These are phyloP conservation scores for Grammomys surdaster DNA, from an alignment of 2,113 vertebrate genomes.

Conservation along the genomic window DNA sequence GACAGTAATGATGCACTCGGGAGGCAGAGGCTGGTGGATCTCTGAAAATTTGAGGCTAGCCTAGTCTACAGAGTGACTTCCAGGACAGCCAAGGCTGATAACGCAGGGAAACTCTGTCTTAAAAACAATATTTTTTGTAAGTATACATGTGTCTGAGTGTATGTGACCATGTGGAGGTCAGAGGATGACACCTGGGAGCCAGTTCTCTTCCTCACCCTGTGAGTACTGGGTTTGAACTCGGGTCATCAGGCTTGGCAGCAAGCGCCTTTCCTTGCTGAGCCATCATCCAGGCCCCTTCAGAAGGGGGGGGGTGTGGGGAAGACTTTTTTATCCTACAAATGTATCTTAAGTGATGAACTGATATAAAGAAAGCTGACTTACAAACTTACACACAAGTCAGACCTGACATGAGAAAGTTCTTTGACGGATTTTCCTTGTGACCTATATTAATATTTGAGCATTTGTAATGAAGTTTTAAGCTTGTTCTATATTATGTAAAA, in stretches of 20 bases:
- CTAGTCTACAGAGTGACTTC: background rate
- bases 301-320: no score
- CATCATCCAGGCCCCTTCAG: background rate
- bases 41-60: background rate
- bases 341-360: background rate
- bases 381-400: background rate
- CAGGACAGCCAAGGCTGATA: background rate
- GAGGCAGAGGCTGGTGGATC: background rate
- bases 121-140: background rate
- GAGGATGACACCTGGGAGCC: background rate
- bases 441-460: background rate
- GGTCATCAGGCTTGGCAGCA: background rate
- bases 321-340: background rate
- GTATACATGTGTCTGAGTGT: background rate
- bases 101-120: background rate
- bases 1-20: background rate
- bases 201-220: background rate
- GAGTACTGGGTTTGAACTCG: background rate
- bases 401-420: background rate
- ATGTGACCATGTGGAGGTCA: background rate
- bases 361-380: background rate
- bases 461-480: background rate
- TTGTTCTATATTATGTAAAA: background rate
- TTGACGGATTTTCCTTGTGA: background rate
- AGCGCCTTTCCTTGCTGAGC: background rate